phyloP scores from a whole-genome alignment of 2,888 invertebrate genomes.

The Amblyteles armatorius region DNA sequence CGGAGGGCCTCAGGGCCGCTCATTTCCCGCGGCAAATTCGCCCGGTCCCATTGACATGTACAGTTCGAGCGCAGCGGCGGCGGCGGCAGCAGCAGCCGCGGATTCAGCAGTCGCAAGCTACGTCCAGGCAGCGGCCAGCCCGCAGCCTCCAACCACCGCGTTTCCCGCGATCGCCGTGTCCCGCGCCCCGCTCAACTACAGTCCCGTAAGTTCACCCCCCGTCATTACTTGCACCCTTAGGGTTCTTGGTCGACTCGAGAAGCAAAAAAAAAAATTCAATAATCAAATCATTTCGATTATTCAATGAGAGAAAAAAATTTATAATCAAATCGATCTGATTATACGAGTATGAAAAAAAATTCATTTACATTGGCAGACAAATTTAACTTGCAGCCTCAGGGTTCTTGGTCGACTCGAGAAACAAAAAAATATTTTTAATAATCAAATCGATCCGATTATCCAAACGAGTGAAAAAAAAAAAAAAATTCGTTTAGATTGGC shows the following conservation, averaged over 20 bases:
- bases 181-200: slow-evolving; percentile 96
- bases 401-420: neutral
- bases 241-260: slow-evolving; percentile 2
- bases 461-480: neutral
- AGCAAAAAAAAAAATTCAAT: neutral
- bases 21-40: slow-evolving; percentile 96
- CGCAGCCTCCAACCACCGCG: slow-evolving; percentile 94
- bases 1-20: slow-evolving; percentile 87
- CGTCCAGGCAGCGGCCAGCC: slow-evolving; percentile 97
- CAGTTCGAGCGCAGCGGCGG: slow-evolving; percentile 91
- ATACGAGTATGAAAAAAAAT: neutral
- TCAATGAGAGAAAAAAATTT: neutral
- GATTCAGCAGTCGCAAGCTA: slow-evolving; percentile 94
- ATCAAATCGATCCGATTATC: neutral
- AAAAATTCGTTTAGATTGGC: neutral
- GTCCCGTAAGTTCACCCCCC: slow-evolving; percentile 90
- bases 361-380: slow-evolving; percentile 34
- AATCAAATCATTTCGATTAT: neutral
- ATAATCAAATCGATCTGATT: no score
- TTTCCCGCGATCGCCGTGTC: slow-evolving; percentile 97
- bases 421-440: neutral
- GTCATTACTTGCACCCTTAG: slow-evolving; percentile 22
- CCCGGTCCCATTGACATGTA: slow-evolving; percentile 98
- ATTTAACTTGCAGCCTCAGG: slow-evolving; percentile 15
- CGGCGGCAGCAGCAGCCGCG: slow-evolving; percentile 85